Conservation (phyloP, 2,888 invertebrate species). For the Epirrhoe alternata region DNA sequence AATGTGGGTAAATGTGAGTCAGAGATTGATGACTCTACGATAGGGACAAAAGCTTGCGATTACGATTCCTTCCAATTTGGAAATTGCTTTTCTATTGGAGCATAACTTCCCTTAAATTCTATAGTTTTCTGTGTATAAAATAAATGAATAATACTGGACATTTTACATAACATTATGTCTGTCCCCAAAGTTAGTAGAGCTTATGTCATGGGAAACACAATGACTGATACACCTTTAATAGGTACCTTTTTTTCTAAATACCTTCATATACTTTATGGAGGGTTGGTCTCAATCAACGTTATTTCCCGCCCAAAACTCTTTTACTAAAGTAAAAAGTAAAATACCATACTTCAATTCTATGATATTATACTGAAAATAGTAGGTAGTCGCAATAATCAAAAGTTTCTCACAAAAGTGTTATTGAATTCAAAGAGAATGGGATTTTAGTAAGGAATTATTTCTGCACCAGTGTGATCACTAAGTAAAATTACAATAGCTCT, state of each 20-base stretch:
- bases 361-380: too few species aligned
- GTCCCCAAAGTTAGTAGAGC: too few species aligned
- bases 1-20: constrained; percentile 24
- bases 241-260: too few species aligned
- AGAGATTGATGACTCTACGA: constrained; percentile 58
- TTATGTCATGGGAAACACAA: too few species aligned
- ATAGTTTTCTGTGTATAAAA: background rate
- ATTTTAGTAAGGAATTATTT: background rate
- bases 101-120: constrained; percentile 29
- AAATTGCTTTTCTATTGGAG: constrained; percentile 51
- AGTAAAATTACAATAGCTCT: constrained; percentile 15
- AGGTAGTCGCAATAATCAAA: too few species aligned
- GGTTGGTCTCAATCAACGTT: too few species aligned
- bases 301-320: too few species aligned
- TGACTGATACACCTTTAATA: too few species aligned
- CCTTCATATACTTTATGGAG: too few species aligned
- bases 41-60: constrained; percentile 44
- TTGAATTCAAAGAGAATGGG: background rate
- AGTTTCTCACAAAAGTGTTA: background rate
- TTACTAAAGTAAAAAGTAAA: too few species aligned
- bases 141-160: background rate
- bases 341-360: too few species aligned
- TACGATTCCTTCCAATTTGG: constrained; percentile 56
- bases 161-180: background rate
- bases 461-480: background rate